These are phyloP conservation scores for Todus mexicanus DNA, from an alignment of 2,797 vertebrate species.

Conservation along the genomic window DNA sequence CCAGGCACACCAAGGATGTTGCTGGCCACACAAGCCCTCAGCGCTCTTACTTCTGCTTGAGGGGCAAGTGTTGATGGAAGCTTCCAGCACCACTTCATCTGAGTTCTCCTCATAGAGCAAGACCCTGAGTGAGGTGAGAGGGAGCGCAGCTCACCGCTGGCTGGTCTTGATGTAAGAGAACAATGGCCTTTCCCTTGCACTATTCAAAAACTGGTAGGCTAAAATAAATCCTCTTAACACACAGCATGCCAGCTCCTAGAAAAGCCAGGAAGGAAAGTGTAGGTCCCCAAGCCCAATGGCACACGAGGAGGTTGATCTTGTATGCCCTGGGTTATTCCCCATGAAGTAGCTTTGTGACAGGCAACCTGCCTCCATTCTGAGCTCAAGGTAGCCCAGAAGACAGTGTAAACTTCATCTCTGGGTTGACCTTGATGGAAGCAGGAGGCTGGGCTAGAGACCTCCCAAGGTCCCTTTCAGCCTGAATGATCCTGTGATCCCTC, in stretches of 20 bases:
- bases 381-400: neutral
- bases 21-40: neutral
- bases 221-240: neutral
- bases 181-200: neutral
- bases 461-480: neutral
- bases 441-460: neutral
- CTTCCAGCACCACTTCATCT: accelerated
- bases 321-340: neutral
- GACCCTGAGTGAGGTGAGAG: neutral
- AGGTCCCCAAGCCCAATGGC: no score
- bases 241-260: neutral
- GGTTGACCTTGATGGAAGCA: neutral
- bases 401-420: neutral
- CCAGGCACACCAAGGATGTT: neutral
- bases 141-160: neutral
- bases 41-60: neutral
- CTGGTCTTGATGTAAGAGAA: accelerated
- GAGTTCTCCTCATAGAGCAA: neutral
- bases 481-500: neutral
- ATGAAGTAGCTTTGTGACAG: neutral
- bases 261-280: neutral
- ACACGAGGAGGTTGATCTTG: neutral
- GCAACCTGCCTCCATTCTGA: neutral
- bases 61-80: neutral
- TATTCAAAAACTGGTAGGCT: neutral